A percentile compares a stretch with the other conserved stretches of the same genome.
These are phyloP conservation scores for Lucilia sericata DNA, from an alignment of 1,140 invertebrate species.

Conservation along the genomic window DNA sequence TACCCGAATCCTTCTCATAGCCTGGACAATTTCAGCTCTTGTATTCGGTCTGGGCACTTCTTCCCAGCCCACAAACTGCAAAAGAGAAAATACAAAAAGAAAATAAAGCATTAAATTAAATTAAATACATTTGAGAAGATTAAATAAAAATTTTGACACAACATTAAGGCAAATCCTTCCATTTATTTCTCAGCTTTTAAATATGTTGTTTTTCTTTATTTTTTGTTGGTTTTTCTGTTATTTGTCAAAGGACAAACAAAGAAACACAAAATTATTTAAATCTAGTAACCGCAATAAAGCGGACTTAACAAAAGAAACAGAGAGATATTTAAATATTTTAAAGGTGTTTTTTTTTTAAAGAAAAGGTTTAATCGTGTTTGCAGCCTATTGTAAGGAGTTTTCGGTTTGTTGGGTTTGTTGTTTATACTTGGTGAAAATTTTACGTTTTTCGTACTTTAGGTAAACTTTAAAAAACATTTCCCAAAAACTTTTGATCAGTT, in stretches of 20 bases:
- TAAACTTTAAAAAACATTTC: too few relatives aligned
- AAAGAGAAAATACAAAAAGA: constrained; percentile 67
- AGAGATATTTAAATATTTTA: not conserved
- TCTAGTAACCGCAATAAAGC: not conserved
- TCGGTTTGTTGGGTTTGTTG: too few relatives aligned
- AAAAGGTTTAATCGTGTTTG: not conserved
- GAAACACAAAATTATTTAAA: not conserved
- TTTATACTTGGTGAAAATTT: too few relatives aligned
- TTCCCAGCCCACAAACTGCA: constrained; percentile 97
- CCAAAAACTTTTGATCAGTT: too few relatives aligned
- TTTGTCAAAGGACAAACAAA: not conserved
- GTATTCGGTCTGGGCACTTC: constrained; percentile 95
- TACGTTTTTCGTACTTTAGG: too few relatives aligned
- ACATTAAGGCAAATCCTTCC: not conserved
- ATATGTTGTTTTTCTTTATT: too few relatives aligned
- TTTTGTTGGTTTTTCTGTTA: not conserved
- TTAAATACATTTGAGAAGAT: constrained; percentile 20
- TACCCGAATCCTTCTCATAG: constrained; percentile 97
- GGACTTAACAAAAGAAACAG: not conserved
- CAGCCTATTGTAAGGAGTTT: too few relatives aligned
- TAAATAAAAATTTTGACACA: not conserved
- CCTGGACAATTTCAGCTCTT: constrained; percentile 96
- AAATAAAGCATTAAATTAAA: constrained; percentile 33
- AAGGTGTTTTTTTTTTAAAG: not conserved
- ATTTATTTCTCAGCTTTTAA: not conserved